Base-by-base conservation (phyloP, 2,797 vertebrate genomes). In the Pangasius larnaudii region DNA sequence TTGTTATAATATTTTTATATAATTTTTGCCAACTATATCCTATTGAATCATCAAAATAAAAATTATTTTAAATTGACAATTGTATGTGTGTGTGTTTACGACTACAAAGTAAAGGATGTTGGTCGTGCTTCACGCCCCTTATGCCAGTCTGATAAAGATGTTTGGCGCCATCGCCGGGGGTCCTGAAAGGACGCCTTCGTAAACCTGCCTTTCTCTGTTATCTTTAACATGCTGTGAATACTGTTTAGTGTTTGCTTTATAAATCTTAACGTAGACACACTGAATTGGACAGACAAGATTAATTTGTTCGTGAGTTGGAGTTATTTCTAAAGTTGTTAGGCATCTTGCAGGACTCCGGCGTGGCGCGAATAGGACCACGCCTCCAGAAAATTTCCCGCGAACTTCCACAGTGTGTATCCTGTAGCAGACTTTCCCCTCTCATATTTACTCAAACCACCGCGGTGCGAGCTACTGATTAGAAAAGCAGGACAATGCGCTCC, bases 341-440 rank as follows among this genome's bases (percentile, higher is more conserved):
- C 1, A 86, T 53, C 96, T 96, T 93, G 2, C 85, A 95, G 95
- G 96, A 96, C 95, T 16, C 88, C 63, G 19, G 5, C 42, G 74
- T 94, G 95, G 95, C 96, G 96, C 95, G 96, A 95, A 95, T 94
- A 92, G 19, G 89, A 93, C 93, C 92, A 9, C 88, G 39, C 39
- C 39, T 53, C 36, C 67, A 33, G 85, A 89, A 88, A 87, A 67
- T 85, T 90, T 90, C 89, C 86, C 91, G 91, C 91, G 88, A 92
- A 88, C 30, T 79, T 77, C 42, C 90, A 87, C 91, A 39, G 19
- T 91, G 42, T 88, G 58, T 72, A 6, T 19, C 1, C 58, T 72
- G 53, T 0, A 71, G 33, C 59, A 49, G 5, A 19, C n/a, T 18
- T 22, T 22, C 27, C n/a, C 4, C 1, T 39, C 72, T 63, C 56